A percentile compares a stretch with the other conserved stretches of the same genome.
Evolutionary conservation across 2,797 vertebrate genomes (phyloP).

Genomic region (Nasua narica): DNA sequence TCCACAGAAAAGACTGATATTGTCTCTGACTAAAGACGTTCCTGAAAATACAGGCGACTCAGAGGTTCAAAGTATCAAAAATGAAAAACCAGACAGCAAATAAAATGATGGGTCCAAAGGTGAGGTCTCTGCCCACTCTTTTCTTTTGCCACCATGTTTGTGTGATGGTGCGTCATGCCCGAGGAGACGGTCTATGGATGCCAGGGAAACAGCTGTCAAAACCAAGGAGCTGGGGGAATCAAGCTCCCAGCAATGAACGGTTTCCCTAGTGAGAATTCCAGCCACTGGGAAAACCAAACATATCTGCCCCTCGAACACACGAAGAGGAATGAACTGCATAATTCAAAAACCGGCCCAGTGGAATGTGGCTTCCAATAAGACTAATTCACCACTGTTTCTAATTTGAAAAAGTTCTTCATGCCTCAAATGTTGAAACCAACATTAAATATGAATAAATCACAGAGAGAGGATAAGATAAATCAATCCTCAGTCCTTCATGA

Average conservation of each 20-base stretch:
- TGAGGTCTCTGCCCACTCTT: not conserved
- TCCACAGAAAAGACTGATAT: not conserved
- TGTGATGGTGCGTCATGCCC: not conserved
- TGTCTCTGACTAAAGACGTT: not conserved
- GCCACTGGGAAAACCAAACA: conserved; percentile 18
- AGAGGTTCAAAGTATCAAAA: not conserved
- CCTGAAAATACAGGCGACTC: not conserved
- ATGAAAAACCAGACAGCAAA: not conserved
- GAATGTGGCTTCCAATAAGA: conserved; percentile 58
- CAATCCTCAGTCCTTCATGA: conserved; percentile 62
- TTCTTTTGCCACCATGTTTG: not conserved
- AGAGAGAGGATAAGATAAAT: conserved; percentile 67
- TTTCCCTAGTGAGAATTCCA: not conserved
- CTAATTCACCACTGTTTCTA: conserved; percentile 51
- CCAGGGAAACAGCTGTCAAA: not conserved
- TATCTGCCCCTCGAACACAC: not conserved
- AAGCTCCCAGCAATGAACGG: not conserved
- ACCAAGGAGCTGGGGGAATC: not conserved
- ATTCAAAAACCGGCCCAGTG: not conserved
- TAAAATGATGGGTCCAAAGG: not conserved
- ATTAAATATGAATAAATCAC: conserved; percentile 76
- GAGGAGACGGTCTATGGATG: not conserved
- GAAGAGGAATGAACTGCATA: conserved; percentile 19
- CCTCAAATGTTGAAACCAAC: conserved; percentile 54
- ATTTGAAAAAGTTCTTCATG: conserved; percentile 62